Evolutionary conservation across 1,140 invertebrate species (phyloP).

Genomic region (Cydia strobilella): DNA sequence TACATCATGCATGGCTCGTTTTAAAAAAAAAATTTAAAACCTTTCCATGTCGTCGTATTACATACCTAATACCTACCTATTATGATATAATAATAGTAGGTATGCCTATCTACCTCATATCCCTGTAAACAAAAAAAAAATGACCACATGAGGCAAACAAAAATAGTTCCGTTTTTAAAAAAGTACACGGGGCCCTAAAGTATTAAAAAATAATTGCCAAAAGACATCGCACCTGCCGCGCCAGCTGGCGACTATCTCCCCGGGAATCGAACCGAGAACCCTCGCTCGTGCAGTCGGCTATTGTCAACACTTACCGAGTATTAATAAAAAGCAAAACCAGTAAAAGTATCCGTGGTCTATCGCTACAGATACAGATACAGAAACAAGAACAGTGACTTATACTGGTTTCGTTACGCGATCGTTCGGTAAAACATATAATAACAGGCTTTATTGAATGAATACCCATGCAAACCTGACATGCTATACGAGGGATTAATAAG

Average conservation of each 20-base stretch:
- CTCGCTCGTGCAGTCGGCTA: constrained; percentile 38
- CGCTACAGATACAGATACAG: too few relatives aligned
- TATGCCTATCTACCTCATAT: neutral
- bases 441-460: constrained; percentile 14
- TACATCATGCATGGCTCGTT: too few relatives aligned
- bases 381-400: neutral
- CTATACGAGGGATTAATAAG: constrained; percentile 7
- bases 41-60: too few relatives aligned
- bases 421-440: neutral
- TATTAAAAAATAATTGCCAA: constrained; percentile 30
- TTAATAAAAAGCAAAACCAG: neutral
- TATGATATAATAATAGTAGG: neutral
- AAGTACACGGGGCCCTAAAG: constrained; percentile 3
- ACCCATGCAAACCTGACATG: constrained; percentile 4
- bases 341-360: neutral
- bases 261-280: constrained; percentile 55
- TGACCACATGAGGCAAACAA: neutral
- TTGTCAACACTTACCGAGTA: neutral
- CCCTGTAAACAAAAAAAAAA: neutral
- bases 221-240: constrained; percentile 58
- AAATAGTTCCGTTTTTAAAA: constrained; percentile 6
- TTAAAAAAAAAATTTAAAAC: too few relatives aligned
- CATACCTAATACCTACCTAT: too few relatives aligned
- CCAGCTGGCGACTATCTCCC: constrained; percentile 72
- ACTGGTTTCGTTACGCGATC: neutral